Base-by-base conservation (phyloP, 2,888 invertebrate genomes). In the Rhyacophila evoluta region DNA sequence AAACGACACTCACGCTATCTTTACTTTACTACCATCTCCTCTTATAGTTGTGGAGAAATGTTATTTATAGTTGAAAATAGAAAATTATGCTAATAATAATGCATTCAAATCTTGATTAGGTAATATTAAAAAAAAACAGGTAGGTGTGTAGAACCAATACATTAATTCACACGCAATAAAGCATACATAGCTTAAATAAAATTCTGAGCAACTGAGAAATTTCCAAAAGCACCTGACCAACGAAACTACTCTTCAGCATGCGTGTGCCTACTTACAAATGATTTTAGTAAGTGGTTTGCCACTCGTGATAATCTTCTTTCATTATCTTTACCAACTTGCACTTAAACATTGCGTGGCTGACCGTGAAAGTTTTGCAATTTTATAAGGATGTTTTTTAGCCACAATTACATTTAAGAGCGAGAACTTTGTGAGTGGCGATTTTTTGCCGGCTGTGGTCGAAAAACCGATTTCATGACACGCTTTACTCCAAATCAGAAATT, bases 291-390 rank as follows among this genome's bases (percentile, higher is more conserved):
- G 12, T 55, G 12, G 55, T 8, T n/a, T 19, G 55, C 15, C 55
- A 19, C 25, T 55, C 19, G 25, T 2, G 55, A 55, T 55, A 55
- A 55, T 55, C 55, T 55, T 55, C 10, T 55, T 55, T 55, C 19
- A 55, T 55, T 55, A 55, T 19, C 19, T 55, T 55, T 55, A 55
- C 19, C 55, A 55, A 25, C 55, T 19, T 55, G 19, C 19, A 55
- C 19, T 55, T 19, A 55, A 55, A 55, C 12, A 19, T 55, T 55
- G 55, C 55, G 55, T 55, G 55, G 55, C 55, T 25, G 55, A 55
- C 55, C 55, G 55, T 55, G 55, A 55, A 55, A 55, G 55, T 55
- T 55, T 55, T 10, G 25, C 55, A 55, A 19, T 55, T 19, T 55
- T 19, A 19, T 19, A 19, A 55, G 55, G 55, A 55, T 55, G 12